Conservation (phyloP, 2,113 vertebrate genomes). For the Felis chaus region DNA sequence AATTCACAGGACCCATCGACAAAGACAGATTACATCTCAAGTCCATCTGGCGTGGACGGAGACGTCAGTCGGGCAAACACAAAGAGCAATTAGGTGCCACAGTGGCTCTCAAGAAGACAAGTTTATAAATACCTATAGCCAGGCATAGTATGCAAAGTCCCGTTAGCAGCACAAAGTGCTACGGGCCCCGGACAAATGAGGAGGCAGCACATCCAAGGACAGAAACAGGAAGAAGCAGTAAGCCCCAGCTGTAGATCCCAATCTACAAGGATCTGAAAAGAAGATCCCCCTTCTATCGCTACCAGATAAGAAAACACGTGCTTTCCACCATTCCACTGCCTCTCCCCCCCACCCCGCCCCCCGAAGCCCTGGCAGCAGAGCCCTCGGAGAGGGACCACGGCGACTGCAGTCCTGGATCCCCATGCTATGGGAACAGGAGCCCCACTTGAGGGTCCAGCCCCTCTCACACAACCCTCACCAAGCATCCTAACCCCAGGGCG, state of each 20-base stretch:
- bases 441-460: not conserved
- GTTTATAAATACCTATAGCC: not conserved
- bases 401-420: not conserved
- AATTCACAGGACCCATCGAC: not conserved
- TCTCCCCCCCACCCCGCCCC: rapidly evolving
- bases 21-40: not conserved
- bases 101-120: not conserved
- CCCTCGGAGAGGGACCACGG: not conserved
- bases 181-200: not conserved
- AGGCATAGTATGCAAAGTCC: not conserved
- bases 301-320: not conserved
- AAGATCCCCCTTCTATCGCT: not conserved
- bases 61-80: not conserved
- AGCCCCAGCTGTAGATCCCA: not conserved
- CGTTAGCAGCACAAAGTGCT: not conserved
- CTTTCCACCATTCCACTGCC: not conserved
- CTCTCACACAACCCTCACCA: not conserved
- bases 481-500: not conserved
- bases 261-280: not conserved
- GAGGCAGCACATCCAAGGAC: not conserved
- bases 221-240: not conserved
- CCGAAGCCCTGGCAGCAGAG: not conserved
- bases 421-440: not conserved
- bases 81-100: not conserved
- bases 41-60: not conserved